phyloP scores from a whole-genome alignment of 2,888 invertebrate genomes.

The Nesidiocoris tenuis region DNA sequence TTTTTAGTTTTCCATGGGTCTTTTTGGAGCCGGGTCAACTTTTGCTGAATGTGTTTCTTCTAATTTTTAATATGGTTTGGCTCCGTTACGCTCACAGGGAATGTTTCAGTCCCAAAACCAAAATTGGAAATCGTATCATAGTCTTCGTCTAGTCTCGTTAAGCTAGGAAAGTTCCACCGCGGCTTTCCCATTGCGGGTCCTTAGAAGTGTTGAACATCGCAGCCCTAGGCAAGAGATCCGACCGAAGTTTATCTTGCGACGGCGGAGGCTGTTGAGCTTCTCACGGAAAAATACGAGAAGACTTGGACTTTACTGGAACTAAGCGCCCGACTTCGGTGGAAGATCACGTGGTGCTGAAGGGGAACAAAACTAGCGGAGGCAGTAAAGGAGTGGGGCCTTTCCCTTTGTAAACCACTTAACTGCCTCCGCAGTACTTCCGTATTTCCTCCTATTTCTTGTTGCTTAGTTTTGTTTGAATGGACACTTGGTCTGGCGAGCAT shows the following conservation, averaged over 20 bases:
- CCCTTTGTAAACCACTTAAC: constrained; percentile 40
- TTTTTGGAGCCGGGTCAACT: too few relatives aligned
- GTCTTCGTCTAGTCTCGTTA: background rate
- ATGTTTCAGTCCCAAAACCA: too few relatives aligned
- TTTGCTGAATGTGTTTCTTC: too few relatives aligned
- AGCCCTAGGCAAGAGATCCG: background rate
- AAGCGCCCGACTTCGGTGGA: background rate
- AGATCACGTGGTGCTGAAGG: background rate
- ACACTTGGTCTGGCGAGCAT: constrained; percentile 32
- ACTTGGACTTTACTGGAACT: background rate
- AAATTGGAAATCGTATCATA: background rate
- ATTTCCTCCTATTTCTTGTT: background rate
- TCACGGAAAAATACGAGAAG: background rate
- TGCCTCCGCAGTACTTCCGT: background rate
- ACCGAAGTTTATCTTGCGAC: background rate
- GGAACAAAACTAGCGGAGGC: background rate
- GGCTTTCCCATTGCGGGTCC: background rate
- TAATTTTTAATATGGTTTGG: too few relatives aligned
- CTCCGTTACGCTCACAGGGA: too few relatives aligned
- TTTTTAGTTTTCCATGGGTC: too few relatives aligned
- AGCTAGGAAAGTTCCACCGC: background rate
- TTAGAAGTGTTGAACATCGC: background rate
- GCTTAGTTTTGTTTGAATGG: constrained; percentile 38
- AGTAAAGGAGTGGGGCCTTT: constrained; percentile 14
- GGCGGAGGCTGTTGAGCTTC: background rate